Percentiles rank a stretch among this genome's conserved stretches.
Conservation (phyloP, 2,888 invertebrate species). For the Bellardia pandia region DNA sequence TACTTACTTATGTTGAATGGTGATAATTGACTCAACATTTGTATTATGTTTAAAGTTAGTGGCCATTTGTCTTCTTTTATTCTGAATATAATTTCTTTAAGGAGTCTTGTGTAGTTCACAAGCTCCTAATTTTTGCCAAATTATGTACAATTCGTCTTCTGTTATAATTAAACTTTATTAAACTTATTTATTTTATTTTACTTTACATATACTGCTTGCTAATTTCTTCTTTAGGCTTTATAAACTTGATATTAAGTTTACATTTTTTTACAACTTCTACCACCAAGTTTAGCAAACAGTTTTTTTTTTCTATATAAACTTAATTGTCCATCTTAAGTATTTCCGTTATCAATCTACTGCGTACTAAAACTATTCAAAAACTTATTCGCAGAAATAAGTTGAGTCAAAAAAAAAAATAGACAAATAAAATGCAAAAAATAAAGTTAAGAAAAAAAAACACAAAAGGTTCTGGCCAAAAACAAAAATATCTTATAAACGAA, state of each 20-base stretch:
- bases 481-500: neutral
- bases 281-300: neutral
- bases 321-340: constrained; percentile 56
- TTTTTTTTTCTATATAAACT: constrained; percentile 11
- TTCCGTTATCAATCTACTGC: constrained; percentile 62
- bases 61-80: no score
- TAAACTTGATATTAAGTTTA: constrained; percentile 11
- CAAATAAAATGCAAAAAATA: constrained; percentile 12
- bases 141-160: no score
- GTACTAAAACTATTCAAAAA: constrained; percentile 24
- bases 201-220: no score
- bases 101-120: no score
- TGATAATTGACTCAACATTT: no score
- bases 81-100: no score
- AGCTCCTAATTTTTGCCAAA: no score
- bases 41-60: no score
- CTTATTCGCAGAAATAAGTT: constrained; percentile 61
- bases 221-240: neutral
- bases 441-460: neutral
- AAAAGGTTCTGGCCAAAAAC: constrained; percentile 17
- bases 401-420: constrained; percentile 40
- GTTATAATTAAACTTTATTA: neutral
- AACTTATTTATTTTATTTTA: no score
- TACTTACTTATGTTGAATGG: no score
- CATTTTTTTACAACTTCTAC: neutral